Percentiles rank a stretch among this genome's conserved stretches.
phyloP scores from a whole-genome alignment of 2,797 vertebrate genomes.

The Microctenopoma stevenorrisi region DNA sequence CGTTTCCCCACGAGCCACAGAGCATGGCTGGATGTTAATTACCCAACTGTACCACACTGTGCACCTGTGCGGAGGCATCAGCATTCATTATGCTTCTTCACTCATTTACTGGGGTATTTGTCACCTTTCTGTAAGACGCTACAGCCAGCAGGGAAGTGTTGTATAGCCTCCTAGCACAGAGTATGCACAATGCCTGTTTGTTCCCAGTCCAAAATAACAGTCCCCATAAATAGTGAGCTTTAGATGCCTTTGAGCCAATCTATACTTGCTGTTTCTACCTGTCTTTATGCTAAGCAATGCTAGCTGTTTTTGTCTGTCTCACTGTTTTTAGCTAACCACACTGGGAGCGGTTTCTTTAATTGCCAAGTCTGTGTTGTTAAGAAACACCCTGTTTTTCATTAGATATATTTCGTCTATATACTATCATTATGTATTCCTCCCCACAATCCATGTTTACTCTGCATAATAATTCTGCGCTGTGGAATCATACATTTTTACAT shows the following conservation, averaged over 20 bases:
- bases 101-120: too few species aligned
- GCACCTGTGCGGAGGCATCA: too few species aligned
- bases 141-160: background rate
- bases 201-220: background rate
- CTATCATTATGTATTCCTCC: background rate
- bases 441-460: constrained; percentile 4
- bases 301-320: background rate
- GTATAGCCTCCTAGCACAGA: background rate
- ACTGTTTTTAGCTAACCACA: background rate
- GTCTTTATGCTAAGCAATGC: background rate
- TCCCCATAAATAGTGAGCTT: background rate
- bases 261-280: background rate
- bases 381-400: background rate
- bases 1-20: too few species aligned
- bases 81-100: too few species aligned
- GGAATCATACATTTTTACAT: constrained; percentile 30
- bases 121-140: background rate
- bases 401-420: constrained; percentile 1
- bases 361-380: background rate
- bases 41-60: background rate
- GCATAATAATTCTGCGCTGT: constrained; percentile 18
- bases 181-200: background rate
- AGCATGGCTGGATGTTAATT: too few species aligned
- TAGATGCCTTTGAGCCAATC: background rate
- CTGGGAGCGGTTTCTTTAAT: constrained; percentile 6